Base-by-base conservation (phyloP, 2,888 invertebrate species). In the Ferdinandea cuprea region DNA sequence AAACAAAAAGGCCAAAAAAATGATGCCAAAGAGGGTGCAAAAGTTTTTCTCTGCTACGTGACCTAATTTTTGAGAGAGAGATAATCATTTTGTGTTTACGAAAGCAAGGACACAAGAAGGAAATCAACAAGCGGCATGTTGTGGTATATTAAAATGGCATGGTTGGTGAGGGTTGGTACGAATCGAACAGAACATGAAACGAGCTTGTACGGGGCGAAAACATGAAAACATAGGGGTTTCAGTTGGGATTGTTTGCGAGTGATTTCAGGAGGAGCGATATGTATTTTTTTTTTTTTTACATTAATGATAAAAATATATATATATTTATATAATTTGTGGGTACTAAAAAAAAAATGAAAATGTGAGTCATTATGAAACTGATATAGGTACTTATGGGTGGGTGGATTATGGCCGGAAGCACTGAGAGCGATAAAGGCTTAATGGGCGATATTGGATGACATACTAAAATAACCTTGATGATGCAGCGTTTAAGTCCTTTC, bases 111-210 rank as follows among this genome's bases (percentile, higher is more conserved):
- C 71, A 76, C 42, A 37, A 71, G 32, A n/a, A 65, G 59, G 66
- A 81, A 76, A 81, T 81, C 76, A 81, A 81, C 76, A 81, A 81
- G 81, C 76, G 54, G 59, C 61, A 61, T 56, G 17, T 59, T 69
- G 35, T 59, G 48, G 48, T 69, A 25, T 48, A 63, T 17, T 21
- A 61, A 59, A 59, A 59, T 48, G 35, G 37, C 11, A 37, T 4
- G 35, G 21, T n/a, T n/a, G n/a, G n/a, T n/a, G 25, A 25, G 25
- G 25, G 25, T 25, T 25, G n/a, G n/a, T n/a, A n/a, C 6, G 7
- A 6, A 52, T 37, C n/a, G 21, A 30, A 50, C 19, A 58, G 15
- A 35, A 46, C 25, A 15, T 11, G 32, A 17, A 19, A 46, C 5
- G 13, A 52, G 19, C 69, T 28, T 42, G 40, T 46, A 19, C 8